A percentile compares a stretch with the other conserved stretches of the same genome.
Conservation (phyloP, 2,888 invertebrate genomes). For the Megaustenia siamemsis region DNA sequence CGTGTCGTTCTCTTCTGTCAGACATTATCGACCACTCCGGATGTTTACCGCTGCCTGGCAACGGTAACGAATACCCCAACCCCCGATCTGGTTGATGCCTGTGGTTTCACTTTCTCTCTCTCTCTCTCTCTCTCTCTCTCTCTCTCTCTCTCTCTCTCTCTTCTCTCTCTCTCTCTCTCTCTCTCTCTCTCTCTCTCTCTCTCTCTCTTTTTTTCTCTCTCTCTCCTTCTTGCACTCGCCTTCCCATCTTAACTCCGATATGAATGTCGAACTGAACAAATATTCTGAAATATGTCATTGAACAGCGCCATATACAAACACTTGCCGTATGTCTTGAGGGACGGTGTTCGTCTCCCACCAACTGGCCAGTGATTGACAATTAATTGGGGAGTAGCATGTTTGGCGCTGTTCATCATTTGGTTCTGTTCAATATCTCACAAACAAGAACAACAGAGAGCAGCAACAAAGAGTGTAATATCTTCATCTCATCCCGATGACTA, state of each 20-base stretch:
- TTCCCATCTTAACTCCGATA: not conserved
- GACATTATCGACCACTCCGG: not conserved
- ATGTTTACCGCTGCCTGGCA: not conserved
- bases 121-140: not conserved
- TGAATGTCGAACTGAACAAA: too few species aligned
- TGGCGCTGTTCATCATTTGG: too few species aligned
- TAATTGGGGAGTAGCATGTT: too few species aligned
- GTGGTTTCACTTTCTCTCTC: not conserved
- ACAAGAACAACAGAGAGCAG: too few species aligned
- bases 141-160: conserved; percentile 21
- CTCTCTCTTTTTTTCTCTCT: conserved; percentile 32
- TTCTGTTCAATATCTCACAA: too few species aligned
- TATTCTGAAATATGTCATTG: too few species aligned
- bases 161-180: conserved; percentile 29
- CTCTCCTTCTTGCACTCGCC: conserved; percentile 17
- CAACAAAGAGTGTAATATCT: too few species aligned
- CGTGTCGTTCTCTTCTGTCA: not conserved
- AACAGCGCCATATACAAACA: too few species aligned
- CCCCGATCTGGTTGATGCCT: not conserved
- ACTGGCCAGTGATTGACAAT: too few species aligned
- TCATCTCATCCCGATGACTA: too few species aligned
- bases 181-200: conserved; percentile 31
- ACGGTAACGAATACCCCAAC: not conserved
- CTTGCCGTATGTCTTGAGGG: too few species aligned
- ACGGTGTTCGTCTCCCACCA: too few species aligned